phyloP scores from a whole-genome alignment of 2,888 invertebrate species.

The Apeira syringaria region DNA sequence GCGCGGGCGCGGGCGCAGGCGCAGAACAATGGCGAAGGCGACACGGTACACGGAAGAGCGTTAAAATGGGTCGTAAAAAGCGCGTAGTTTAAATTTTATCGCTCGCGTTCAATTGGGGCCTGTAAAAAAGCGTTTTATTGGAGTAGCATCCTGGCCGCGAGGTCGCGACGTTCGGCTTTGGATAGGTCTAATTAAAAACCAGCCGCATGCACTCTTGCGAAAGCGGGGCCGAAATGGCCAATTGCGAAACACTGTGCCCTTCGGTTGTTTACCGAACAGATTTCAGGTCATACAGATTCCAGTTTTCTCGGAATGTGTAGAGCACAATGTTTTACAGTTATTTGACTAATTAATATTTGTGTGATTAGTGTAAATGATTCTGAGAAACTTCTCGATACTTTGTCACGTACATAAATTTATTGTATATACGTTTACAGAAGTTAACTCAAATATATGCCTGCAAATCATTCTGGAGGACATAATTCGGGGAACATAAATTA shows the following conservation, averaged over 20 bases:
- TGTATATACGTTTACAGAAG: conserved; percentile 3
- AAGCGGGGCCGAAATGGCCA: conserved; percentile 50
- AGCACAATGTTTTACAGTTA: conserved; percentile 23
- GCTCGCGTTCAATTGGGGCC: conserved; percentile 76
- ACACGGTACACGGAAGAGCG: conserved; percentile 71
- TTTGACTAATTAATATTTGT: conserved; percentile 7
- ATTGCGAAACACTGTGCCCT: conserved; percentile 63
- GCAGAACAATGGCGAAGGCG: conserved; percentile 65
- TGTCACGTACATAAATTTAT: not conserved
- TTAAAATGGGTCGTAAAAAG: conserved; percentile 76
- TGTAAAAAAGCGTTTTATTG: conserved; percentile 81
- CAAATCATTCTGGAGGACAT: too few relatives aligned
- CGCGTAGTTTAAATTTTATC: conserved; percentile 78
- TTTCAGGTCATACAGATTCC: conserved; percentile 29
- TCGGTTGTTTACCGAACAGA: conserved; percentile 44
- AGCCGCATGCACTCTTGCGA: conserved; percentile 67
- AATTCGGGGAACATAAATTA: too few relatives aligned
- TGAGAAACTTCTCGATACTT: conserved; percentile 1
- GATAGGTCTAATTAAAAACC: conserved; percentile 78
- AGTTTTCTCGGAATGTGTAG: conserved; percentile 29
- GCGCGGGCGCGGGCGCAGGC: too few relatives aligned
- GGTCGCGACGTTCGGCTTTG: conserved; percentile 61
- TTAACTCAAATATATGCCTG: too few relatives aligned
- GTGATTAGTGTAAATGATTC: conserved; percentile 9
- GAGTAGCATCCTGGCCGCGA: conserved; percentile 76